Base-by-base conservation (phyloP, 2,888 invertebrate species). In the Mallateleia sp. region DNA sequence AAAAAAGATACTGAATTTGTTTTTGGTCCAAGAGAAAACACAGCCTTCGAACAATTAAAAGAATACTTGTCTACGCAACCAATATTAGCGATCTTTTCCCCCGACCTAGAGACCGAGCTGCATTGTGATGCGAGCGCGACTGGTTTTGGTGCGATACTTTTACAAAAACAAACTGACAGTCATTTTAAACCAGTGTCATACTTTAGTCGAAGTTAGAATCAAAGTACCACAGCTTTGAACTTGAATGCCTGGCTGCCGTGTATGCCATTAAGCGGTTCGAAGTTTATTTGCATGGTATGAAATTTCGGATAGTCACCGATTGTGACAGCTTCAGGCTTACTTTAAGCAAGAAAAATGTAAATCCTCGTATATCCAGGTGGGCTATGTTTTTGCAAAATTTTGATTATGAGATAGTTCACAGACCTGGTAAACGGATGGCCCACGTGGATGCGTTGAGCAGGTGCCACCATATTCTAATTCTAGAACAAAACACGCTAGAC, bases 111-210 rank as follows among this genome's bases (percentile, higher is more conserved):
- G 60, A 94, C 93, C 11, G 91, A 94, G 77, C 78, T 93, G 24
- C 93, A 94, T 75, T 93, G 91, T 47, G 93, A 94, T 87, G 94
- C 92, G 6, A 92, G 92, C 74, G 42, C 88, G 5, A 38, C 85
- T 3, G 94, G 93, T 0, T 93, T 88, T 78, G 92, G 92, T 0
- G 91, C 91, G 0, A 92, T 94, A 20, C 75, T 93, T 9, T 20
- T 94, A 74, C 94, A 93, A 74, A 91, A 85, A 80, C 91, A 93
- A 54, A 50, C 7, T 8, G 85, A 84, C 22, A 50, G 66, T 7
- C 15, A 32, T 7, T 56, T 86, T 56, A 38, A 91, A 24, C 92
- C 91, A 0, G 75, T 93, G 0, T 92, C 90, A 52, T 92, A 91
- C 74, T 93, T 92, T 87, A 92, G 92, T 60, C 83, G 89, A 42